Evolutionary conservation across 1,140 invertebrate genomes (phyloP), one percentile per base, ranked within the genome.

Genomic region (Steinernema khuongi): DNA sequence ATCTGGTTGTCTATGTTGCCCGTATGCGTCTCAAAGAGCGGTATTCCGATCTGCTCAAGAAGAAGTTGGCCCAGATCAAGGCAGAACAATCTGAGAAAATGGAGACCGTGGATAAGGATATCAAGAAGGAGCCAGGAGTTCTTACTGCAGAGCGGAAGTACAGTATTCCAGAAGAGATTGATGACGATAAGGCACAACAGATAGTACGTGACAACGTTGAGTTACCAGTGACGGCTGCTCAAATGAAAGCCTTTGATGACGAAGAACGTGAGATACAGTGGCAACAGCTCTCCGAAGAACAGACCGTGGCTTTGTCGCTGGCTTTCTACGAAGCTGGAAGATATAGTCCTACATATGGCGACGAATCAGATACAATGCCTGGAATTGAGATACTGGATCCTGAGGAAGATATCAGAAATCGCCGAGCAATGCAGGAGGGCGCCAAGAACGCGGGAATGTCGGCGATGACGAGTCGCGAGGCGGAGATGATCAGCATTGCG

Each of bases 1-100:
- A 96, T 86, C 87, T 98, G 1, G 95, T 94, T 89, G 94, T 94
- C 1, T 93, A 97, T 86, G 95, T 96, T 90, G 94, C 96, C 0
- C 89, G 93, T 79, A 93, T 94, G 1, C 88, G 95, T 36, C 88
- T 99, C 0, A 88, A 93, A 74, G 94, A 98, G 87, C 87, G 92
- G 11, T 96, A 99, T 88, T 92, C 96, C 86, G 90, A 92, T 74
- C 93, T 94, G 85, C 87, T 97, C n/a, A 89, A 90, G 44, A 89
- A 91, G 80, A 97, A 97, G 87, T 87, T 98, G 72, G 90, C 92
- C 83, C 89, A 94, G 68, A 88, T 99, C 1, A 96, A 95, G 86
- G 91, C 91, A 68, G 92, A 94, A 86, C 85, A 86, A 73, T 67
- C 14, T 19, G 60, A 67, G 71, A 79, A 44, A 26, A 71, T 43